phyloP scores from a whole-genome alignment of 2,888 invertebrate species.

The Sminthurinus aureus region DNA sequence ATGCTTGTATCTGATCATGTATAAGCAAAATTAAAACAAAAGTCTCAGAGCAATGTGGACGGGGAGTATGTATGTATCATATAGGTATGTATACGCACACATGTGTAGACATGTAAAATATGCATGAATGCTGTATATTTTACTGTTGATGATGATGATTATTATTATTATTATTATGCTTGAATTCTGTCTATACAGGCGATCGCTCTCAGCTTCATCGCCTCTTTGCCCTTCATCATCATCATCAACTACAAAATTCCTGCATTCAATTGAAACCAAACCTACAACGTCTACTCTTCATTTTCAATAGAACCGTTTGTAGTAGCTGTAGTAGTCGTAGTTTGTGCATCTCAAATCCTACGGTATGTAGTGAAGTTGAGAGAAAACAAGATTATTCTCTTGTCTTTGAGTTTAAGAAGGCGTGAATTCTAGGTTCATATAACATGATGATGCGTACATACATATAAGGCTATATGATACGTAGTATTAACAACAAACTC shows the following conservation, averaged over 20 bases:
- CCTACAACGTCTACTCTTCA: conserved; percentile 17
- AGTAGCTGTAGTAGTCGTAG: background rate
- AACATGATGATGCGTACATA: background rate
- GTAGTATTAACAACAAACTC: background rate
- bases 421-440: conserved; percentile 29
- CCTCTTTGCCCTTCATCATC: conserved; percentile 35
- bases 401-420: conserved; percentile 36
- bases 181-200: conserved; percentile 9
- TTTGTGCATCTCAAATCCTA: conserved; percentile 4
- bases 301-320: conserved; percentile 22
- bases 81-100: background rate
- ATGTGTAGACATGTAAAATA: background rate
- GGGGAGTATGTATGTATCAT: background rate
- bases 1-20: no score
- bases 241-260: conserved; percentile 14
- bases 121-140: background rate
- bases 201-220: conserved; percentile 39
- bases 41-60: no score
- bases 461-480: background rate
- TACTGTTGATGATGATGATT: background rate
- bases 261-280: conserved; percentile 38
- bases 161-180: no score
- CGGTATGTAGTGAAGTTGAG: conserved; percentile 7
- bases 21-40: no score
- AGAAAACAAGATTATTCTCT: conserved; percentile 37